Base-by-base conservation (phyloP, 2,113 vertebrate genomes). In the Mirza zaza region DNA sequence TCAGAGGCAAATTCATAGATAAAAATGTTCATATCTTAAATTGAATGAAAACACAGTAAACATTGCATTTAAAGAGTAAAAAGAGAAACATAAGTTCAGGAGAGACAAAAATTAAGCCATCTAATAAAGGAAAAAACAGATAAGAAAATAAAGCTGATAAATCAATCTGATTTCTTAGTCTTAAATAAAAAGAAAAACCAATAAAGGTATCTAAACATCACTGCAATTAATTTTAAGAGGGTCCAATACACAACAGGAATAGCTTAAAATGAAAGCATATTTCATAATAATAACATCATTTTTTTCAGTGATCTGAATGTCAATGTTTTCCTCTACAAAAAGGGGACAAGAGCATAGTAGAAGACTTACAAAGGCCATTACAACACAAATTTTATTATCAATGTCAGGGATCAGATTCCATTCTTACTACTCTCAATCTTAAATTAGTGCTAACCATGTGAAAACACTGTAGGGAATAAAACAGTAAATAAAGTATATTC, bases 271-370 rank as follows among this genome's bases (percentile, higher is more conserved):
- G 81, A 81, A 83, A 23, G 71, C 21, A 67, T 36, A 84, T 36
- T 88, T 96, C 70, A 94, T 59, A 85, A 50, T 91, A 77, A 61
- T 39, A 95, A 90, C 2, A 34, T 45, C 18, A 27, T n/a, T 86
- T 79, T 61, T 82, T 82, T 55, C 20, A 79, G 8, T 65, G 52
- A 94, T 67, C 21, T 65, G 39, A 34, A 21, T 42, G 82, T 95
- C 34, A 77, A 27, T 65, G 45, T 77, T 59, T 77, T 82, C 14
- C 76, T 34, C 42, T 93, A 61, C n/a, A 80, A 36, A 57, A 42
- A 8, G 25, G 48, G 17, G n/a, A 77, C 2, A 36, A 55, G 10
- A 45, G 3, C 48, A 34, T 9, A 75, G 12, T 57, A 63, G n/a
- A 89, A 79, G 39, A 71, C 17, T 55, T 80, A 55, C 0, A 14